Evolutionary conservation across 2,888 invertebrate genomes (phyloP), one percentile per base, ranked within the genome.

Genomic region (Lordiphosa andalusiaca): DNA sequence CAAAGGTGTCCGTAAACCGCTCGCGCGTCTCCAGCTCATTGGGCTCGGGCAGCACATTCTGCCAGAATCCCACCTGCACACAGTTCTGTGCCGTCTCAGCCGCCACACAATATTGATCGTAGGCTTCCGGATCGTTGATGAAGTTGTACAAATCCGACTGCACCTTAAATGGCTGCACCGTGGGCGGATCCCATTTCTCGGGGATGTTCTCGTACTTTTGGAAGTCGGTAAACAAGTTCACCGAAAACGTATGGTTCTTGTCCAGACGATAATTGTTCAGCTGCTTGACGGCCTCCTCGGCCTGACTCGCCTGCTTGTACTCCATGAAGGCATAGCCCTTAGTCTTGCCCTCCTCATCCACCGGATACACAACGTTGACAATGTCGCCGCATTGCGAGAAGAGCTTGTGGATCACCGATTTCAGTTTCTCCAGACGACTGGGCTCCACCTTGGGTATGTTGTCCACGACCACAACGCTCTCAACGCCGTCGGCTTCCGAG

Each of bases 241-340:
- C 96, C 86, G 94, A 92, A 90, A 99, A 97, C 4, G 96, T 97
- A 86, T 99, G 98, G 76, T 94, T 94, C 89, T 97, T 98, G 91
- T 99, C 99, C 86, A 99, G 92, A 89, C 96, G 97, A 91, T 97
- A 95, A 85, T 96, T 96, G 90, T 98, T 96, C 47, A 95, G 93
- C 38, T 93, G 92, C 84, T 95, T 95, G 0, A 97, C 95, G 6
- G 98, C 98, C 86, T 97, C 96, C 52, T 94, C 92, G 16, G 98
- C 98, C 88, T 95, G 94, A 46, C 92, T 91, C 6, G 96, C 94
- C 75, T 94, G 95, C 69, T 93, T 93, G 88, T 95, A 98, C 88
- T 98, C 98, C 88, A 98, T 91, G 89, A 98, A 98, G 74, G 97
- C 95, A 90, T 95, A 98, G 88, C 97, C 98, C 89, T 96, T 96